Evolutionary conservation across 2,797 vertebrate species (phyloP).

Genomic region (Fistularia commersonii): DNA sequence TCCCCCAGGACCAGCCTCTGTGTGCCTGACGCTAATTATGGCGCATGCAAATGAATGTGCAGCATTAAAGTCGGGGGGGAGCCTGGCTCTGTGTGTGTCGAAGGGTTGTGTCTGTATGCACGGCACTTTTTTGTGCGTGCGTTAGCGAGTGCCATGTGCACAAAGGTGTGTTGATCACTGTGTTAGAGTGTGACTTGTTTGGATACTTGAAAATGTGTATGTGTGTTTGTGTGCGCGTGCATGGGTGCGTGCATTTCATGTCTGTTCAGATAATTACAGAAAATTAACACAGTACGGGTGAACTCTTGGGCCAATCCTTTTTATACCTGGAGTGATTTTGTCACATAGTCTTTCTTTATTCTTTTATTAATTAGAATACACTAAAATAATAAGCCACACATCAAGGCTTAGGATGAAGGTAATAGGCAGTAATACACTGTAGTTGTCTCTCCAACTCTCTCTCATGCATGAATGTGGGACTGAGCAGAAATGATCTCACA

Average conservation of each 20-base stretch:
- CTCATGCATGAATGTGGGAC: constrained; percentile 49
- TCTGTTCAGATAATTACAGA: constrained; percentile 9
- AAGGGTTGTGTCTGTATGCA: constrained; percentile 26
- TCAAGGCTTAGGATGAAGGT: constrained; percentile 60
- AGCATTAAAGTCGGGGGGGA: constrained; percentile 71
- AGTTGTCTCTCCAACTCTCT: constrained; percentile 17
- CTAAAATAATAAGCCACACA: constrained; percentile 36
- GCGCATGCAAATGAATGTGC: constrained; percentile 86
- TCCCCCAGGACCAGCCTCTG: constrained; percentile 85
- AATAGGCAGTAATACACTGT: constrained; percentile 36
- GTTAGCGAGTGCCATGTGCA: background rate
- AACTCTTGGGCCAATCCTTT: constrained; percentile 32
- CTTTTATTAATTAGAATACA: constrained; percentile 64
- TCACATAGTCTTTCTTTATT: constrained; percentile 47
- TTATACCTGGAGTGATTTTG: constrained; percentile 47
- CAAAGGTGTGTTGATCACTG: background rate
- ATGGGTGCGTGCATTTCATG: constrained; percentile 13
- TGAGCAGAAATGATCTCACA: constrained; percentile 52
- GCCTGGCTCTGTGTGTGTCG: constrained; percentile 46
- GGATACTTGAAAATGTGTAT: background rate
- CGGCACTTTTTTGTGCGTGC: constrained; percentile 1
- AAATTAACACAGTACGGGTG: constrained; percentile 14
- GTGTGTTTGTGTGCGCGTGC: constrained; percentile 1
- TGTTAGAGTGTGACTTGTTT: background rate
- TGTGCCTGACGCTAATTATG: constrained; percentile 92